phyloP scores from a whole-genome alignment of 2,797 vertebrate species.

The Sebastes hopkinsi region DNA sequence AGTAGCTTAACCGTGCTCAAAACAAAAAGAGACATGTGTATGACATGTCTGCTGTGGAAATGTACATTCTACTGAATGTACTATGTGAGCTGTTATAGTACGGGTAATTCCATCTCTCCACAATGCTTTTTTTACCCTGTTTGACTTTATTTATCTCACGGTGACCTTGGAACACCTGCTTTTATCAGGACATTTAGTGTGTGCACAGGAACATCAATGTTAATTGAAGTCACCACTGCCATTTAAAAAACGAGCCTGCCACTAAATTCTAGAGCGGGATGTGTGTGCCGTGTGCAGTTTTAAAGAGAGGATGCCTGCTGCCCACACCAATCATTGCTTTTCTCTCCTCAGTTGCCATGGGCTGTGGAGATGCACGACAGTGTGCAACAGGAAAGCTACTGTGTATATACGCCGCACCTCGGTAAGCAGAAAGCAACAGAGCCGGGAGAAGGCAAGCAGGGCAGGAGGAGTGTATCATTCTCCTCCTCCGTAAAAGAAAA shows the following conservation, averaged over 20 bases:
- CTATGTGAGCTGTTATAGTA: background rate
- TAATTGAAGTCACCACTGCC: background rate
- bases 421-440: background rate
- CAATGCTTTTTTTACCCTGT: background rate
- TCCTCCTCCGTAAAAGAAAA: constrained; percentile 47
- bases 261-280: background rate
- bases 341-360: constrained; percentile 9
- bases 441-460: background rate
- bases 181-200: background rate
- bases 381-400: constrained; percentile 2
- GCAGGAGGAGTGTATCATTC: constrained; percentile 44
- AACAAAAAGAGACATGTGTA: background rate
- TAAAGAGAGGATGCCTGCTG: background rate
- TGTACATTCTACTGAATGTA: background rate
- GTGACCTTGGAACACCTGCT: background rate
- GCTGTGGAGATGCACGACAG: background rate
- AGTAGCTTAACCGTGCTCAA: background rate
- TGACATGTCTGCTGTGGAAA: background rate
- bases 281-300: constrained; percentile 25
- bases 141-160: background rate
- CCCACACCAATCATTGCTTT: constrained; percentile 26
- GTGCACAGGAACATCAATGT: background rate
- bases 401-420: background rate
- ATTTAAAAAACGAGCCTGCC: background rate
- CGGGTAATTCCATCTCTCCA: background rate